Base-by-base conservation (phyloP, 2,888 invertebrate genomes). In the Hydroisotoma schaefferi region DNA sequence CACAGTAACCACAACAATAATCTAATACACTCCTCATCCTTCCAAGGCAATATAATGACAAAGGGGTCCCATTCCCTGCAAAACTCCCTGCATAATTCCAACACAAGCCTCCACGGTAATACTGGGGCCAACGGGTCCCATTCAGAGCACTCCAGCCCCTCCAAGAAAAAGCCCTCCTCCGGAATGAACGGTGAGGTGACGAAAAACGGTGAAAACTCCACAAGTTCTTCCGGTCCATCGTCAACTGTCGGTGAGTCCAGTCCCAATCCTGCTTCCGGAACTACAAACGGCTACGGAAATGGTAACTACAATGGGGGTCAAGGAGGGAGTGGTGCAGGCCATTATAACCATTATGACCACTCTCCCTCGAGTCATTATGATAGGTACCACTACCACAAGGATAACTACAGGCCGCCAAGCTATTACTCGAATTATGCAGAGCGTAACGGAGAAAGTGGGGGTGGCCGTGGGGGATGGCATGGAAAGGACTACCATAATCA, bases 331-430 rank as follows among this genome's bases (percentile, higher is more conserved):
- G 57, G 54, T 47, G 48, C 57, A 22, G 6, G 49, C 18, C 44
- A 60, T 38, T 51, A 63, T 59, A 59, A 63, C 48, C 61, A 63
- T 38, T 57, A 53, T 12, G 38, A 53, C 53, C 40, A 53, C 20
- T 46, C 46, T 3, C 23, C 46, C 46, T 46, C 46, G 23, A 59
- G 61, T 59, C 61, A 63, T 25, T 59, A 63, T 63, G 60, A 68
- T 49, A 62, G 64, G 25, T 62, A 59, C 59, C 65, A 65, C 56
- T 65, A 65, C 59, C 62, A 61, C 49, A 55, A 62, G 54, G 62
- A 61, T 55, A 65, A 61, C 55, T 63, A 63, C 63, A 63, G 59
- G 55, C 65, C 65, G 57, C 61, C 61, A 57, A 55, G 47, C 55
- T 57, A 58, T 52, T 62, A 65, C 48, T 51, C 67, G 52, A 59